Evolutionary conservation across 1,140 invertebrate genomes (phyloP).

Genomic region (Brachionus calyciflorus): DNA sequence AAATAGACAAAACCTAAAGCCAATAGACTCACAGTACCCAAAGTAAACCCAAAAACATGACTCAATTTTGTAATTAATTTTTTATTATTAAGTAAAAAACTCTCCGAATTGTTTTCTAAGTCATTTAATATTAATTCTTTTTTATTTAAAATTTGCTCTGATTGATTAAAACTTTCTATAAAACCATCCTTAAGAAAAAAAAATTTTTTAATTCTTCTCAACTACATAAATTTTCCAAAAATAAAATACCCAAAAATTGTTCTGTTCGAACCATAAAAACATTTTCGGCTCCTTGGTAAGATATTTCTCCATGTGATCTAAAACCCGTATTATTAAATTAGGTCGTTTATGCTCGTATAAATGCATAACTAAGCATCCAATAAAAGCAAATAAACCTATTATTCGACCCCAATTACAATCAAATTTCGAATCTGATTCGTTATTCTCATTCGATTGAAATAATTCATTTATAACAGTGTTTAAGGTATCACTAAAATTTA

Average conservation of each 20-base stretch:
- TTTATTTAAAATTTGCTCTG: not conserved
- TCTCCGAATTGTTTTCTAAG: too few relatives aligned
- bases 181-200: not conserved
- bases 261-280: not conserved
- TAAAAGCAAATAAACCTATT: not conserved
- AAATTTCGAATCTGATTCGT: not conserved
- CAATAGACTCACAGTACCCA: not conserved
- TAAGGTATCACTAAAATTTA: not conserved
- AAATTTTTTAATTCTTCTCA: not conserved
- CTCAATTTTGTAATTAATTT: not conserved
- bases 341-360: not conserved
- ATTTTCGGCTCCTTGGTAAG: not conserved
- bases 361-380: not conserved
- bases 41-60: not conserved
- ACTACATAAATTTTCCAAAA: not conserved
- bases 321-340: not conserved
- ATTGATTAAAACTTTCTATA: conserved; percentile 4
- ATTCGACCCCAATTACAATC: conserved; percentile 12
- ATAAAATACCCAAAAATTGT: conserved; percentile 35
- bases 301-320: not conserved
- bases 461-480: not conserved
- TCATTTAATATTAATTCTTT: not conserved
- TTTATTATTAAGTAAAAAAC: too few relatives aligned
- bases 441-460: not conserved
- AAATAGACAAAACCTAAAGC: not conserved